A percentile compares a stretch with the other conserved stretches of the same genome.
Evolutionary conservation across 2,888 invertebrate genomes (phyloP).

Genomic region (Euzetes globulus): DNA sequence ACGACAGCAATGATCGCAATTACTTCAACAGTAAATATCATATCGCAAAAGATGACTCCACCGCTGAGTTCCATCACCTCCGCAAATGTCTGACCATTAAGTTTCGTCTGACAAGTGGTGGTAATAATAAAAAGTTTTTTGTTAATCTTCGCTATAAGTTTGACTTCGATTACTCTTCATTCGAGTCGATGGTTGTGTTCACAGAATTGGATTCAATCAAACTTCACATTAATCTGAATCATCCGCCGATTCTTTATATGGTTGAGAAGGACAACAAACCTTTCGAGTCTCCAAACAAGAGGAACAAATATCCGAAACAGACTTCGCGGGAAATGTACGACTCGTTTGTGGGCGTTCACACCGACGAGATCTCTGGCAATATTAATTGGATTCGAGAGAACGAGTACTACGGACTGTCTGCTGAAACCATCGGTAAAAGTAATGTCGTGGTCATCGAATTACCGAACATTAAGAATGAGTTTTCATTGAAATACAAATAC

Average conservation of each 20-base stretch:
- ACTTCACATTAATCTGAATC: slow-evolving; percentile 15
- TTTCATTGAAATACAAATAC: not conserved
- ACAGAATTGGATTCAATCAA: not conserved
- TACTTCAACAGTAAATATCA: not conserved
- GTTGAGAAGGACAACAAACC: slow-evolving; percentile 5
- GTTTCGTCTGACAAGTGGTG: slow-evolving; percentile 19
- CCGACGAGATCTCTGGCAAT: not conserved
- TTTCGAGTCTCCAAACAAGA: not conserved
- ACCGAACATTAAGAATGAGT: not conserved
- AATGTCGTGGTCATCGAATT: slow-evolving; percentile 10
- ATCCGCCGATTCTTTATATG: slow-evolving; percentile 12
- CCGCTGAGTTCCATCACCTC: not conserved
- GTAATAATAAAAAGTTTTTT: not conserved
- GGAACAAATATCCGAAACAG: not conserved
- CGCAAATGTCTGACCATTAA: not conserved
- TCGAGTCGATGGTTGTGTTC: slow-evolving; percentile 12
- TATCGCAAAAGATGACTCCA: slow-evolving; percentile 7
- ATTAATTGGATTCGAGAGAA: slow-evolving; percentile 12
- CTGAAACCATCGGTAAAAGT: slow-evolving; percentile 9
- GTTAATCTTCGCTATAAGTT: not conserved
- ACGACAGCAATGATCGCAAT: slow-evolving; percentile 36
- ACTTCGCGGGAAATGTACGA: not conserved
- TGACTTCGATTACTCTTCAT: not conserved
- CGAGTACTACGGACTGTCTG: not conserved
- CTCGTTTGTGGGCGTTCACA: not conserved